Conservation (phyloP, 2,113 vertebrate genomes). For the Tor tambroides region DNA sequence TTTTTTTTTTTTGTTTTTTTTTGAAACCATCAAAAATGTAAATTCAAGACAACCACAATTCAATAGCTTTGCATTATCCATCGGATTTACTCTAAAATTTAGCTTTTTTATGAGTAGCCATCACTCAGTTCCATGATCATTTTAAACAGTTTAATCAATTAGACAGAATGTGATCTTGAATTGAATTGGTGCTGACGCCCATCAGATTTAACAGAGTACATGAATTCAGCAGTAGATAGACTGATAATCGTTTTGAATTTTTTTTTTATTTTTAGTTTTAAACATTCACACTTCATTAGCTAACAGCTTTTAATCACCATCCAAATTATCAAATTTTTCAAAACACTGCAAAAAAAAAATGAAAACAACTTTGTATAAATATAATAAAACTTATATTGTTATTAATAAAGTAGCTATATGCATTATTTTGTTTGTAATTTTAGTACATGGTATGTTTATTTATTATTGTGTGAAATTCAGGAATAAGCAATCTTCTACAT, state of each 20-base stretch:
- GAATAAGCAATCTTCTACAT: background rate
- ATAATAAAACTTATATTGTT: background rate
- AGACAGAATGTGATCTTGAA: background rate
- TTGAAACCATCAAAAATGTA: background rate
- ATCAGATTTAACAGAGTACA: no score
- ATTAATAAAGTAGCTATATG: background rate
- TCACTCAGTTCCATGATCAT: background rate
- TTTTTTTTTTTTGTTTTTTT: no score
- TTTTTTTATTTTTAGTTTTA: no score
- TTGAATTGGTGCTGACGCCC: no score
- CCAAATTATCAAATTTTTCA: no score
- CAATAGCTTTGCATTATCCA: background rate
- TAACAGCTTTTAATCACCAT: no score
- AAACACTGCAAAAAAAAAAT: no score
- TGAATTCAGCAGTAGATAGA: no score
- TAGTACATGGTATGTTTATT: background rate
- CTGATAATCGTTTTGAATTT: fast-evolving
- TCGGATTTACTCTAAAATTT: background rate
- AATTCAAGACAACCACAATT: background rate
- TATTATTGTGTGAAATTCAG: background rate
- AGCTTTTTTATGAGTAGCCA: background rate
- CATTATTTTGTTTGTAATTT: background rate
- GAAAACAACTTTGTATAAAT: background rate
- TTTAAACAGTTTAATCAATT: background rate
- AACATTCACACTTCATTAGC: no score